Evolutionary conservation across 2,888 invertebrate species (phyloP).

Genomic region (Drosophila algonquin): DNA sequence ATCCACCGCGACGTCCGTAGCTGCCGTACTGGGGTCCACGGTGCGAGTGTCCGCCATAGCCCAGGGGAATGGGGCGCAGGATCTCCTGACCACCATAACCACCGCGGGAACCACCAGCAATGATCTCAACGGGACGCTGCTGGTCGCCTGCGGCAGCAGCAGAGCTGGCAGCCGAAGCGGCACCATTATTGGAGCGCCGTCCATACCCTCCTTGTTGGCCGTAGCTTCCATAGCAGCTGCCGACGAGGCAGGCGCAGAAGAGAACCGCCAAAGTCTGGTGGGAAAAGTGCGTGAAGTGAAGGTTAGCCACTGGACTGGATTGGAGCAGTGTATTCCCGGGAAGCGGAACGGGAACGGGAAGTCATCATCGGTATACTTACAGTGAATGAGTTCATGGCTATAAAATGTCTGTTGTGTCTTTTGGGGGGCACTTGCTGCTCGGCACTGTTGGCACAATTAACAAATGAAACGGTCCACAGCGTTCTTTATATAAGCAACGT

Average conservation of each 20-base stretch:
- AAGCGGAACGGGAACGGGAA: constrained; percentile 32
- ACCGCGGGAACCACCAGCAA: constrained; percentile 53
- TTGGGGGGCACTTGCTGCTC: constrained; percentile 59
- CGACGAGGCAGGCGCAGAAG: constrained; percentile 61
- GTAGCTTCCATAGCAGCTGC: constrained; percentile 45
- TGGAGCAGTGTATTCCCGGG: not conserved
- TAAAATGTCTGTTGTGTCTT: constrained; percentile 40
- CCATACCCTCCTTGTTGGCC: constrained; percentile 36
- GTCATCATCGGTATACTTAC: constrained; percentile 63
- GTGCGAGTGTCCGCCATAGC: constrained; percentile 37
- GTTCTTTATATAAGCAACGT: constrained; percentile 76
- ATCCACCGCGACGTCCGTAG: constrained; percentile 37
- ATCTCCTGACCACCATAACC: constrained; percentile 51
- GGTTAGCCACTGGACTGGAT: not conserved
- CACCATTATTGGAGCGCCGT: constrained; percentile 25
- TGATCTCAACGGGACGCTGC: constrained; percentile 56
- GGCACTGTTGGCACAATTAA: constrained; percentile 75
- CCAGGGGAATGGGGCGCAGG: constrained; percentile 54
- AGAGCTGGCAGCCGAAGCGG: constrained; percentile 49
- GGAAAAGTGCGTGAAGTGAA: not conserved
- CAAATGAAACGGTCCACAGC: constrained; percentile 67
- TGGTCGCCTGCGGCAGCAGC: constrained; percentile 49
- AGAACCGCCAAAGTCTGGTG: constrained; percentile 68
- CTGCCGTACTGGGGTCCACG: constrained; percentile 11
- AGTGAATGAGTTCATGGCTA: constrained; percentile 76